Evolutionary conservation across 2,797 vertebrate genomes (phyloP).

Genomic region (Lagorchestes hirsutus): DNA sequence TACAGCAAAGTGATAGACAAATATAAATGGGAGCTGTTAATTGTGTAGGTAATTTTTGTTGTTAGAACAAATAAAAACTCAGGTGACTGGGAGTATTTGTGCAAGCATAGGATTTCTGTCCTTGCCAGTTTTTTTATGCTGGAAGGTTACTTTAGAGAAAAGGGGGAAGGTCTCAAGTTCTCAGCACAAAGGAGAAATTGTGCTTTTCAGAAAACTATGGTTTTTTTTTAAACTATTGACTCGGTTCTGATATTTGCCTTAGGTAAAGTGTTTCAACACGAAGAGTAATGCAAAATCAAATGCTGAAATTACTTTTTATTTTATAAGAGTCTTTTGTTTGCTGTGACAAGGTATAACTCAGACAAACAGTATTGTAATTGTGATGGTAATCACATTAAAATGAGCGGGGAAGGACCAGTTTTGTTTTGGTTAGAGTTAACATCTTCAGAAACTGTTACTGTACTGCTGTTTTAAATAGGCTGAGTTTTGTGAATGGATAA

Average conservation of each 20-base stretch:
- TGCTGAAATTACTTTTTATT: conserved; percentile 53
- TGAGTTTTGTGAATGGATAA: conserved; percentile 65
- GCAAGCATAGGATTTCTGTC: conserved; percentile 23
- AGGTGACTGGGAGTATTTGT: conserved; percentile 49
- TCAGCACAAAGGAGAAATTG: conserved; percentile 44
- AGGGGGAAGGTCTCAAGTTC: not conserved
- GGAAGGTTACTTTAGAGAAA: conserved; percentile 57
- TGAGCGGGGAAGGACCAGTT: conserved; percentile 68
- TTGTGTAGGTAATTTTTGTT: conserved; percentile 38
- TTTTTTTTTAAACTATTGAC: not conserved
- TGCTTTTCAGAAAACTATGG: conserved; percentile 45
- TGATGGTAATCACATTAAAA: conserved; percentile 51
- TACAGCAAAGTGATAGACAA: not conserved
- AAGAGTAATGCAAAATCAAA: conserved; percentile 10
- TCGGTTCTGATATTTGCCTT: conserved; percentile 49
- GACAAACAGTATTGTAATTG: conserved; percentile 53
- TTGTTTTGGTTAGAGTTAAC: conserved; percentile 71
- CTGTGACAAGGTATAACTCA: conserved; percentile 40
- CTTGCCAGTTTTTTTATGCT: conserved; percentile 29
- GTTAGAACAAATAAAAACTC: conserved; percentile 44
- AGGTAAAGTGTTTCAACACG: conserved; percentile 48
- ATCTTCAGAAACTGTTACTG: conserved; percentile 67
- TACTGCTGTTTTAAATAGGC: conserved; percentile 56
- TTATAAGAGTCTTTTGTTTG: conserved; percentile 24
- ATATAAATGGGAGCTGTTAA: not conserved